Percentiles rank a stretch among this genome's conserved stretches.
These are phyloP conservation scores for Mus minutoides DNA, from an alignment of 2,797 vertebrate genomes.

Conservation along the genomic window DNA sequence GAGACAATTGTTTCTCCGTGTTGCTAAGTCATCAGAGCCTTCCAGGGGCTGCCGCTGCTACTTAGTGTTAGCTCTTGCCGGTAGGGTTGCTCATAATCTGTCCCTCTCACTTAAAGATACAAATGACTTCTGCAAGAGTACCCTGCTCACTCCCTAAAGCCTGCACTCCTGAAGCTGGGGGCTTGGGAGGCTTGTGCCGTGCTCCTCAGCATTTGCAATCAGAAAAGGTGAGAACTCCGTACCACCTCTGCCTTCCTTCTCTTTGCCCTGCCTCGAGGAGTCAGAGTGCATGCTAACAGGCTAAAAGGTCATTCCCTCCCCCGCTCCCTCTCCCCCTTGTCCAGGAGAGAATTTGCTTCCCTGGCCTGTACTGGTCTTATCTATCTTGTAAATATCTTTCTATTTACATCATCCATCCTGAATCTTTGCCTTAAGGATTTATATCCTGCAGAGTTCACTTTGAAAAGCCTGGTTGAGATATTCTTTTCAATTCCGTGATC, in stretches of 20 bases:
- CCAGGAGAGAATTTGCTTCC: slow-evolving; percentile 28
- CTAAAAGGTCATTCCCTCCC: background rate
- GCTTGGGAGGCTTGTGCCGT: background rate
- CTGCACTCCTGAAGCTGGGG: background rate
- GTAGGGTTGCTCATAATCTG: background rate
- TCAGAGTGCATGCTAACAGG: background rate
- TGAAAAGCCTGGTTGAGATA: slow-evolving; percentile 40
- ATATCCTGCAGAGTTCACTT: background rate
- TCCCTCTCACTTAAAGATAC: background rate
- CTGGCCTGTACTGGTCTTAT: slow-evolving; percentile 8
- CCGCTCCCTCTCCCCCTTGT: fast-evolving
- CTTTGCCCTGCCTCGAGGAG: background rate
- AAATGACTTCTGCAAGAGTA: background rate
- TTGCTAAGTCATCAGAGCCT: background rate
- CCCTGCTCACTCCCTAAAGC: background rate
- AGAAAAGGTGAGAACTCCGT: background rate
- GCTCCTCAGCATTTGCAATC: background rate
- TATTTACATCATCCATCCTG: background rate
- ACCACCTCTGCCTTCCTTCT: background rate
- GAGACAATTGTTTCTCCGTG: slow-evolving; percentile 25
- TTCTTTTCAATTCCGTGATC: slow-evolving; percentile 27
- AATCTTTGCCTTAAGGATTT: background rate
- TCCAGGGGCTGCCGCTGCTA: background rate
- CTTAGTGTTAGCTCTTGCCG: background rate
- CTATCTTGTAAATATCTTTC: background rate